phyloP scores from a whole-genome alignment of 2,113 vertebrate genomes.

The Dipodomys ordii region DNA sequence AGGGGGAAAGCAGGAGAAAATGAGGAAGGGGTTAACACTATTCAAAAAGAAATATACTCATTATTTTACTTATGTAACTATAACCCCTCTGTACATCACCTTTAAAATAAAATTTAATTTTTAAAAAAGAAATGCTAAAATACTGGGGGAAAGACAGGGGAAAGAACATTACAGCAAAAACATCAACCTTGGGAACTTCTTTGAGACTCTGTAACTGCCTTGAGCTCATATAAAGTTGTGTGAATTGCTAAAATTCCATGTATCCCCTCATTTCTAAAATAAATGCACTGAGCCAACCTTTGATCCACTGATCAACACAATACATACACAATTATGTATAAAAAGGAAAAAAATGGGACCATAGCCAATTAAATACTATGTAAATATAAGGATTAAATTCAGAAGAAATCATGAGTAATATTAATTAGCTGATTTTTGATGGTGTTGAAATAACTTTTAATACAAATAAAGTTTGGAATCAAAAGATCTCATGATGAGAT shows the following conservation, averaged over 20 bases:
- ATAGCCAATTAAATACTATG: background rate
- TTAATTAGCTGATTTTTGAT: background rate
- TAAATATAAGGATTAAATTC: background rate
- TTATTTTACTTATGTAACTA: too few relatives aligned
- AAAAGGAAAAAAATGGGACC: background rate
- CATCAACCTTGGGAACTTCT: background rate
- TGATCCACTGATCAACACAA: background rate
- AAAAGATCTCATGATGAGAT: background rate
- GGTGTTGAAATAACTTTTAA: background rate
- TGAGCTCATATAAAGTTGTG: background rate
- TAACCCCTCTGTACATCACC: too few relatives aligned
- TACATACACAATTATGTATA: background rate
- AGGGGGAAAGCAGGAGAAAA: too few relatives aligned
- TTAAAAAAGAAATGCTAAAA: too few relatives aligned
- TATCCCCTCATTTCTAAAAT: background rate
- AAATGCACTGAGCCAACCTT: background rate
- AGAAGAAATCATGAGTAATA: background rate
- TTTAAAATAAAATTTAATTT: too few relatives aligned
- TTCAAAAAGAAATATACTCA: too few relatives aligned
- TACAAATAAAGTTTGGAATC: conserved; percentile 39
- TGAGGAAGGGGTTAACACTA: too few relatives aligned
- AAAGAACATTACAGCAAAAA: background rate
- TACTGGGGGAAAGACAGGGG: background rate
- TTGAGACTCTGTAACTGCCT: background rate
- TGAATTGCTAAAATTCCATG: background rate